A percentile compares a stretch with the other conserved stretches of the same genome.
Evolutionary conservation across 1,140 invertebrate genomes (phyloP).

Genomic region (Harlomillsia oculata): DNA sequence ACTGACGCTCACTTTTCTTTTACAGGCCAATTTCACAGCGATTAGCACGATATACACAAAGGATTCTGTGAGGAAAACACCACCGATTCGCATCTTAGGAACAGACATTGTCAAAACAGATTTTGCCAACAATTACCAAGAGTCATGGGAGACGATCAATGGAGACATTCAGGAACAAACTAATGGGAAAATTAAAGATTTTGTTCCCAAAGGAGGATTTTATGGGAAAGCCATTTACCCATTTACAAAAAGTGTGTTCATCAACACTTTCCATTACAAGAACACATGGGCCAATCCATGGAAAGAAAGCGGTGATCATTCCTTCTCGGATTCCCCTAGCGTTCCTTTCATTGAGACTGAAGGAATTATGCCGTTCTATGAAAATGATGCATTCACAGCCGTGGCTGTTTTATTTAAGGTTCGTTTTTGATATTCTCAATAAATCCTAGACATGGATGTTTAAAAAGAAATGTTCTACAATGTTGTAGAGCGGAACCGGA

Average conservation of each 20-base stretch:
- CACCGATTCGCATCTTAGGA: constrained; percentile 13
- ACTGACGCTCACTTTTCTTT: not conserved
- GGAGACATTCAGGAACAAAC: constrained; percentile 6
- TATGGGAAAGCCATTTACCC: constrained; percentile 19
- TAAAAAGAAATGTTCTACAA: not conserved
- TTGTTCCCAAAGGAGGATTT: constrained; percentile 12
- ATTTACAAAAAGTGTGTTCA: constrained; percentile 8
- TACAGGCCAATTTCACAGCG: constrained; percentile 18
- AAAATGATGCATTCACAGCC: constrained; percentile 22
- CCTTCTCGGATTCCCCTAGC: constrained; percentile 10
- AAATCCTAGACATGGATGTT: not conserved
- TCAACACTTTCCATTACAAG: constrained; percentile 16
- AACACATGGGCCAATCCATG: constrained; percentile 20
- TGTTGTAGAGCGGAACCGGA: constrained; percentile 14
- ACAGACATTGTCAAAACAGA: constrained; percentile 3
- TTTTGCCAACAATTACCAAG: not conserved
- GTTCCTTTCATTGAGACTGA: constrained; percentile 19
- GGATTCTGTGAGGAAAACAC: not conserved
- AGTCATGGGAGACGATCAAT: constrained; percentile 6
- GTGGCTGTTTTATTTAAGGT: constrained; percentile 19
- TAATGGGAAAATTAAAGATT: constrained; percentile 6
- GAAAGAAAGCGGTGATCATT: constrained; percentile 8
- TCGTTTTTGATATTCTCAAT: not conserved
- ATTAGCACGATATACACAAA: constrained; percentile 19
- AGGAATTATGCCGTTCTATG: constrained; percentile 23